Evolutionary conservation across 2,113 vertebrate species (phyloP), one percentile per base, ranked within the genome.

Genomic region (Scomber scombrus): DNA sequence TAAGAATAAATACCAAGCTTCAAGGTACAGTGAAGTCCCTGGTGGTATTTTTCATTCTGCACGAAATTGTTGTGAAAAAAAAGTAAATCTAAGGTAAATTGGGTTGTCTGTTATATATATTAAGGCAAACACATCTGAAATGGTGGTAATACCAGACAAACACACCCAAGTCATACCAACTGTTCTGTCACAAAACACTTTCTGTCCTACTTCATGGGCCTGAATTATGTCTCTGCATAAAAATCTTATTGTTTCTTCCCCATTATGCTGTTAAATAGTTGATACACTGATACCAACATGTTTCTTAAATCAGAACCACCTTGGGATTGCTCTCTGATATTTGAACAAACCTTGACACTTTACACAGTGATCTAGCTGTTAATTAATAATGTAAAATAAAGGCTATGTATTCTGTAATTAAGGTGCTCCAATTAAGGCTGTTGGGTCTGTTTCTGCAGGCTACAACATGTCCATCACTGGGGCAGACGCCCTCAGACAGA

Each of bases 171-270:
- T 50, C 40, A 7, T 2, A 46, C 31, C 21, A 11, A 2, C 34
- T 49, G 26, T 10, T 56, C 55, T 61, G 47, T 71, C 66, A 65
- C 75, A 13, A 88, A 79, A 85, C 81, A 85, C 85, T 83, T 65
- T 85, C 70, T 56, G 58, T 65, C 73, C 78, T 5, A 19, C 68
- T 67, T 76, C 15, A 67, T 49, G n/a, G 21, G 54, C 31, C 56
- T 65, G 61, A 76, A 60, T 67, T 16, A 54, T 40, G 11, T 26
- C 57, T 81, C 47, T n/a, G 3, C 67, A 34, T 11, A 7, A 21
- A n/a, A 50, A 60, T 72, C n/a, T 2, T 46, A 40, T 75, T 19
- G 15, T 51, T 65, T 52, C 11, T 11, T 43, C 1, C 9, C 5
- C 21, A 3, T 23, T 23, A 40, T 16, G 19, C 43, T 50, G 11